Conservation (phyloP, 2,888 invertebrate species). For the Erebia palarica region DNA sequence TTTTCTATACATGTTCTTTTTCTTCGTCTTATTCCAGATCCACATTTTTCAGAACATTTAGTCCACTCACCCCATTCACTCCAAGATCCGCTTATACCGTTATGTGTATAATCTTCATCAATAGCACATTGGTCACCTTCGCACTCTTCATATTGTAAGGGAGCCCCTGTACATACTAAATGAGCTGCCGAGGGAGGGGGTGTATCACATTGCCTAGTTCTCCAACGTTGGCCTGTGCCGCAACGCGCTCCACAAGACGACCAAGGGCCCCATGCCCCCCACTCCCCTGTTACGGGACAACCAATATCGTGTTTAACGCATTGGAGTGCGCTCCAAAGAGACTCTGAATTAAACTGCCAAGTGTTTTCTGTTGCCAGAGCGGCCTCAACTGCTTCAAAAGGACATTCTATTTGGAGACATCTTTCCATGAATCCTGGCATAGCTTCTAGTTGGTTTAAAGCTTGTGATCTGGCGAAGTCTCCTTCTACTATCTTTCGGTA, state of each 20-base stretch:
- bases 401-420: conserved; percentile 72
- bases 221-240: conserved; percentile 67
- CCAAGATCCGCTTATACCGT: conserved; percentile 61
- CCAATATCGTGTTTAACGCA: conserved; percentile 79
- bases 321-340: conserved; percentile 74
- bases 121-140: conserved; percentile 71
- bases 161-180: conserved; percentile 59
- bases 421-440: conserved; percentile 69
- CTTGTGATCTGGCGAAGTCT: conserved; percentile 60
- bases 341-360: conserved; percentile 69
- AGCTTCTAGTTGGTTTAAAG: conserved; percentile 64
- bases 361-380: conserved; percentile 62
- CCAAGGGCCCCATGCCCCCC: conserved; percentile 71
- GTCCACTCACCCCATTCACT: conserved; percentile 73
- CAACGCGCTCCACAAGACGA: conserved; percentile 71
- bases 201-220: conserved; percentile 64
- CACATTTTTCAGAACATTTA: conserved; percentile 71
- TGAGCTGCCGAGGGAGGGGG: conserved; percentile 65
- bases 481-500: conserved; percentile 62
- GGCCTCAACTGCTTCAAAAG: conserved; percentile 67
- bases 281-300: conserved; percentile 71
- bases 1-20: conserved; percentile 67
- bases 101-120: conserved; percentile 48
- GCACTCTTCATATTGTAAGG: conserved; percentile 61
- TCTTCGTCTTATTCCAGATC: conserved; percentile 66